These are phyloP conservation scores for Gymnoscopelus braueri DNA, from an alignment of 2,797 vertebrate genomes.

Conservation along the genomic window DNA sequence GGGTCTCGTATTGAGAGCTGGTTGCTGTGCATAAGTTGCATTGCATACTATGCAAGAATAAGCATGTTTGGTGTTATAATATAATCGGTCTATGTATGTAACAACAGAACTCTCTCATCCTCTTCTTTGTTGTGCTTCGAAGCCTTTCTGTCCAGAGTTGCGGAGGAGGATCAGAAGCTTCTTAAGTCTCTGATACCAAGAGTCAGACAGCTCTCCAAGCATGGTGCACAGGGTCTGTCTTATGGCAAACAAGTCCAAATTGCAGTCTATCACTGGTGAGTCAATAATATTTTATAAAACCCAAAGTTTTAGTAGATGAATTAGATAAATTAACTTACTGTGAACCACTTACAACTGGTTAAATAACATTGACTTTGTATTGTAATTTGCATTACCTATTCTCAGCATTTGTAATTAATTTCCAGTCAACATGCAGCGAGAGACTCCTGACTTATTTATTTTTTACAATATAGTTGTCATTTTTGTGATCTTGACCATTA, in stretches of 20 bases:
- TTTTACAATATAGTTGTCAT: too few species aligned
- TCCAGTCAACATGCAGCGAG: too few species aligned
- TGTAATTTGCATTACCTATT: neutral
- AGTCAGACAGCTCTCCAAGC: conserved; percentile 68
- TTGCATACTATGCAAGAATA: neutral
- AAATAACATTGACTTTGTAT: neutral
- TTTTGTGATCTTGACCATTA: too few species aligned
- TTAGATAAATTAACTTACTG: neutral
- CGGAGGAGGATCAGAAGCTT: conserved; percentile 76
- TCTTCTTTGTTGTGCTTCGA: conserved; percentile 17
- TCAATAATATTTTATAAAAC: neutral
- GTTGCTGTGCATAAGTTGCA: neutral
- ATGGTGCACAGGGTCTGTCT: conserved; percentile 70
- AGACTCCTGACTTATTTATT: too few species aligned
- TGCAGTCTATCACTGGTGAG: conserved; percentile 82
- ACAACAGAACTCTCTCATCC: neutral
- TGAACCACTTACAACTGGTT: neutral
- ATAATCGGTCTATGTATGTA: neutral
- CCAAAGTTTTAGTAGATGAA: too few species aligned
- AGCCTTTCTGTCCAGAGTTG: conserved; percentile 76
- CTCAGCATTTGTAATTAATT: too few species aligned
- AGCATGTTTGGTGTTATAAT: neutral
- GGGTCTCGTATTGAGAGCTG: conserved; percentile 1
- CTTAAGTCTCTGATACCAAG: conserved; percentile 74
- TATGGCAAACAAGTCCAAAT: conserved; percentile 75